phyloP scores from a whole-genome alignment of 2,888 invertebrate genomes.

The Cremastobaeus sp. region DNA sequence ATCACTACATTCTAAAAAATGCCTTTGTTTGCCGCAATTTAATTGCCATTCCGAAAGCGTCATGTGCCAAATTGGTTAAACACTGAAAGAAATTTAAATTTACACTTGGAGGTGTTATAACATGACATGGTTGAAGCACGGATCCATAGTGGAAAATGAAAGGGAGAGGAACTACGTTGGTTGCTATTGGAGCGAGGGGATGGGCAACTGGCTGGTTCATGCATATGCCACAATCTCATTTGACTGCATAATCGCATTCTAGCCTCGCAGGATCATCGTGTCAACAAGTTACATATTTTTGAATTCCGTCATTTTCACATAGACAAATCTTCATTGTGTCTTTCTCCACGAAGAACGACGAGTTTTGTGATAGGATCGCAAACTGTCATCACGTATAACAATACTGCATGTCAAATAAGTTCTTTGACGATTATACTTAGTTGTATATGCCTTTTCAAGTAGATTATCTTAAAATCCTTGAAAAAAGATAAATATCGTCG shows the following conservation, averaged over 20 bases:
- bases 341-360: conserved; percentile 11
- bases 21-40: too few relatives aligned
- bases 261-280: conserved; percentile 73
- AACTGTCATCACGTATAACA: too few relatives aligned
- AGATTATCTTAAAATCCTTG: too few relatives aligned
- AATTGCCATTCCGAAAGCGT: too few relatives aligned
- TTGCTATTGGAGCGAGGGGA: conserved; percentile 47
- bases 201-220: conserved; percentile 70
- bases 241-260: conserved; percentile 77
- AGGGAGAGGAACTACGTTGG: conserved; percentile 46
- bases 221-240: conserved; percentile 79
- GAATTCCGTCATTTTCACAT: conserved; percentile 61
- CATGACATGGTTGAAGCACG: conserved; percentile 48
- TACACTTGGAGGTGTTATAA: conserved; percentile 50
- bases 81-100: conserved; percentile 48
- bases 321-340: conserved; percentile 50
- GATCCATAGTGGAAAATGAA: conserved; percentile 55
- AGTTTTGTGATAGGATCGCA: conserved; percentile 4
- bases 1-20: too few relatives aligned
- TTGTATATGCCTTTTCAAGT: too few relatives aligned
- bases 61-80: conserved; percentile 25
- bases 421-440: too few relatives aligned
- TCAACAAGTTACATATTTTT: conserved; percentile 77
- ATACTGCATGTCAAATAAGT: too few relatives aligned
- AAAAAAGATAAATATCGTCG: too few relatives aligned